These are phyloP conservation scores for Oscheius sp. DNA, from an alignment of 2,888 invertebrate species.

Conservation along the genomic window DNA sequence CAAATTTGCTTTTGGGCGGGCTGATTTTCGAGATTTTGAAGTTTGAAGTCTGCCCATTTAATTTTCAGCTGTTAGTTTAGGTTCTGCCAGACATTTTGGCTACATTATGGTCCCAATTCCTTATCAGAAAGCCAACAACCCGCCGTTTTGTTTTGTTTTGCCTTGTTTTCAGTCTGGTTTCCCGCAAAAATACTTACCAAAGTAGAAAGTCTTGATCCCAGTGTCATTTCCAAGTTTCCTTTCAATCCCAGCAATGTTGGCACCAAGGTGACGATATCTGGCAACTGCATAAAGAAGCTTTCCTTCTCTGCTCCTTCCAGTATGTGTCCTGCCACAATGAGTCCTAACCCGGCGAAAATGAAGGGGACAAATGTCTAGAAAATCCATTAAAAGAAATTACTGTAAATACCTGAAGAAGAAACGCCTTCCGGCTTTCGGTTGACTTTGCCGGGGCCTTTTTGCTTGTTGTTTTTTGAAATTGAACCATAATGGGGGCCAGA, in stretches of 20 bases:
- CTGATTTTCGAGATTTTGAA: too few relatives aligned
- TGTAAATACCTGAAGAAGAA: slow-evolving; percentile 36
- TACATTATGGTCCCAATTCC: too few relatives aligned
- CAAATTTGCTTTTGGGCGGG: too few relatives aligned
- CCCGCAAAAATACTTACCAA: slow-evolving; percentile 80
- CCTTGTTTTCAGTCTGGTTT: too few relatives aligned
- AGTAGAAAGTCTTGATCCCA: slow-evolving; percentile 92
- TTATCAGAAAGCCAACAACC: too few relatives aligned
- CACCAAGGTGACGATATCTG: slow-evolving; percentile 81
- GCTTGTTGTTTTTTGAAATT: slow-evolving; percentile 51
- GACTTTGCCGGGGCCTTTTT: slow-evolving; percentile 38
- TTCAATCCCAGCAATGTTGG: slow-evolving; percentile 82
- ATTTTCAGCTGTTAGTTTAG: too few relatives aligned
- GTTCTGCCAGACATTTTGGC: too few relatives aligned
- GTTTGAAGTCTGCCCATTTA: too few relatives aligned
- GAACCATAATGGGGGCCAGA: slow-evolving; percentile 53
- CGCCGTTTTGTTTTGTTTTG: neutral
- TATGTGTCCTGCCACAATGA: slow-evolving; percentile 86
- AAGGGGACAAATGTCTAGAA: slow-evolving; percentile 87
- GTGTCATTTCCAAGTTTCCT: slow-evolving; percentile 95
- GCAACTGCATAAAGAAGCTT: slow-evolving; percentile 57
- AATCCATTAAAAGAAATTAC: neutral
- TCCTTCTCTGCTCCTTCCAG: slow-evolving; percentile 86
- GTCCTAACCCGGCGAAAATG: slow-evolving; percentile 87
- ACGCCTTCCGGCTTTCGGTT: slow-evolving; percentile 26